Conservation (phyloP, 1,140 invertebrate species). For the Anthonomus grandis region DNA sequence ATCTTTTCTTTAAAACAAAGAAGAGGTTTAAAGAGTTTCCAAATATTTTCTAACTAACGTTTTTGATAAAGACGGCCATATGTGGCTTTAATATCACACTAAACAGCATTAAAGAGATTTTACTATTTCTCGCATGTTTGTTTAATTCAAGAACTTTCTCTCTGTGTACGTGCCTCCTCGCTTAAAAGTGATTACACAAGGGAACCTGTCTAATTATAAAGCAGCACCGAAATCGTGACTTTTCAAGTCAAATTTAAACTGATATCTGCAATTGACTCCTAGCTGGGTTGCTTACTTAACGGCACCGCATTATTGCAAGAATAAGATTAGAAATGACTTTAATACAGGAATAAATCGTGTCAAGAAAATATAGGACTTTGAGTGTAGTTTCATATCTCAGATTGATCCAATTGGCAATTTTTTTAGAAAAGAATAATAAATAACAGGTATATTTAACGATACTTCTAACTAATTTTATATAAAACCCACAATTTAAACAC, state of each 20-base stretch:
- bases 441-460: neutral
- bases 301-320: conserved; percentile 12
- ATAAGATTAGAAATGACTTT: neutral
- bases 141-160: conserved; percentile 16
- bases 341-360: neutral
- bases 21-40: neutral
- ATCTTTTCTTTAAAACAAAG: too few species aligned
- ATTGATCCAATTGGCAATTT: too few species aligned
- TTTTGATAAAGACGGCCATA: too few species aligned
- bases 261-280: conserved; percentile 31
- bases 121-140: too few species aligned
- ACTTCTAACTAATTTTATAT: too few species aligned
- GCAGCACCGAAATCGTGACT: conserved; percentile 42
- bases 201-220: conserved; percentile 43
- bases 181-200: conserved; percentile 22
- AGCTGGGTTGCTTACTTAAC: conserved; percentile 30
- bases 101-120: too few species aligned
- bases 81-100: neutral
- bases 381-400: too few species aligned
- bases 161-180: conserved; percentile 28
- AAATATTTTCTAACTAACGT: neutral
- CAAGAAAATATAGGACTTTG: too few species aligned
- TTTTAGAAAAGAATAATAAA: too few species aligned
- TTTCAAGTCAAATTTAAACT: conserved; percentile 38
- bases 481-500: too few species aligned